Percentiles rank a stretch among this genome's conserved stretches.
phyloP scores from a whole-genome alignment of 2,888 invertebrate genomes.

The Campoplex nolae region DNA sequence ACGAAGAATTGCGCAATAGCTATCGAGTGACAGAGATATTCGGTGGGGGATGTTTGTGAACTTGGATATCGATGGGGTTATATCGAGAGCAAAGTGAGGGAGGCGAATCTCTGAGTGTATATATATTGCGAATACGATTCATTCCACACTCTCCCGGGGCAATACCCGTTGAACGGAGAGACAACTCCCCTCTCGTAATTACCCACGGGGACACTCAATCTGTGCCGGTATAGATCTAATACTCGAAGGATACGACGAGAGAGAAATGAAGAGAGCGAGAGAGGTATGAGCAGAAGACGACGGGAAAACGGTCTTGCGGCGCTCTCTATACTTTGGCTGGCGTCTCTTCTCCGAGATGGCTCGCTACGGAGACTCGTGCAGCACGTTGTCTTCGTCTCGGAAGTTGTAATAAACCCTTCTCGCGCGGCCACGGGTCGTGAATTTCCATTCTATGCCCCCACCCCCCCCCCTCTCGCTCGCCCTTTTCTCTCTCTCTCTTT shows the following conservation, averaged over 20 bases:
- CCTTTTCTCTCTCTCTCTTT: conserved; percentile 30
- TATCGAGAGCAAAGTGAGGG: background rate
- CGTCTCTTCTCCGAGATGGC: conserved; percentile 54
- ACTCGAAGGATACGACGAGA: conserved; percentile 25
- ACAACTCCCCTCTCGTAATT: conserved; percentile 57
- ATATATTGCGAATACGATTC: conserved; percentile 20
- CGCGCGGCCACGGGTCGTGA: conserved; percentile 65
- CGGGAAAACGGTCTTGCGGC: conserved; percentile 14
- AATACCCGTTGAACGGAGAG: conserved; percentile 56
- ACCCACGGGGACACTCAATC: conserved; percentile 60
- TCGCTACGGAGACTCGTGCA: conserved; percentile 17
- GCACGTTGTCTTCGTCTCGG: conserved; percentile 50
- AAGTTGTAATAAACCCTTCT: conserved; percentile 68
- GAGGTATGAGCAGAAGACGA: background rate
- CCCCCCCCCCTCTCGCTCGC: too few relatives aligned
- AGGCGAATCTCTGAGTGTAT: background rate
- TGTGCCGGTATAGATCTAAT: conserved; percentile 21
- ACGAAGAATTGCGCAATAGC: background rate
- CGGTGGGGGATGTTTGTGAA: background rate
- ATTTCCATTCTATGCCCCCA: conserved; percentile 60
- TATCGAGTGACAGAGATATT: background rate
- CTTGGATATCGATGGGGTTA: conserved; percentile 3
- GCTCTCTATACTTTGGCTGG: conserved; percentile 17
- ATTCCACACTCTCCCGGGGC: conserved; percentile 7
- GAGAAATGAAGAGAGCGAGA: background rate